These are phyloP conservation scores for Cirrhinus mrigala DNA, from an alignment of 2,797 vertebrate species.

Conservation along the genomic window DNA sequence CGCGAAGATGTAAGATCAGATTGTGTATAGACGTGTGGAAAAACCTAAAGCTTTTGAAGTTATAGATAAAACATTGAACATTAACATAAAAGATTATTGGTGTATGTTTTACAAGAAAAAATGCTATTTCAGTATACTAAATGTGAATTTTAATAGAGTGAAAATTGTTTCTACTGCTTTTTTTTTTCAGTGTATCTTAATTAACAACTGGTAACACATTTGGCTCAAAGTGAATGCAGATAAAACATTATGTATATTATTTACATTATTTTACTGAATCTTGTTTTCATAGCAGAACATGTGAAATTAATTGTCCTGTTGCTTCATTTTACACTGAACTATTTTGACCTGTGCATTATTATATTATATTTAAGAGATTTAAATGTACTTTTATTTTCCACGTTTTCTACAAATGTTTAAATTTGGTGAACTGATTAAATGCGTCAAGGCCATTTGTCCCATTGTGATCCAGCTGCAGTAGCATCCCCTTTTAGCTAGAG, in stretches of 20 bases:
- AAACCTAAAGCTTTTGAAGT: not conserved
- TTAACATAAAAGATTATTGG: not conserved
- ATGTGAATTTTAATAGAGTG: not conserved
- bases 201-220: not conserved
- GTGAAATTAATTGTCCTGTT: not conserved
- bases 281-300: not conserved
- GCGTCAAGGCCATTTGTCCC: not conserved
- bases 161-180: not conserved
- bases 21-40: not conserved
- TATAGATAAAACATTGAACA: not conserved
- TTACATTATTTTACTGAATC: not conserved
- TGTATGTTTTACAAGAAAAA: not conserved
- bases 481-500: conserved; percentile 67
- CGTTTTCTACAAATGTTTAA: not conserved
- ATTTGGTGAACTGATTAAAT: not conserved
- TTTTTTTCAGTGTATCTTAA: not conserved
- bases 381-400: not conserved
- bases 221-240: not conserved
- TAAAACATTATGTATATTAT: not conserved
- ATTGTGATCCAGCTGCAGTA: conserved; percentile 66
- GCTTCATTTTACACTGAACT: not conserved
- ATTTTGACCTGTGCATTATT: not conserved
- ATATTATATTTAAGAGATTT: not conserved
- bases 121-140: not conserved
- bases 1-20: not conserved